Base-by-base conservation (phyloP, 2,888 invertebrate species). In the Cantharis lateralis region DNA sequence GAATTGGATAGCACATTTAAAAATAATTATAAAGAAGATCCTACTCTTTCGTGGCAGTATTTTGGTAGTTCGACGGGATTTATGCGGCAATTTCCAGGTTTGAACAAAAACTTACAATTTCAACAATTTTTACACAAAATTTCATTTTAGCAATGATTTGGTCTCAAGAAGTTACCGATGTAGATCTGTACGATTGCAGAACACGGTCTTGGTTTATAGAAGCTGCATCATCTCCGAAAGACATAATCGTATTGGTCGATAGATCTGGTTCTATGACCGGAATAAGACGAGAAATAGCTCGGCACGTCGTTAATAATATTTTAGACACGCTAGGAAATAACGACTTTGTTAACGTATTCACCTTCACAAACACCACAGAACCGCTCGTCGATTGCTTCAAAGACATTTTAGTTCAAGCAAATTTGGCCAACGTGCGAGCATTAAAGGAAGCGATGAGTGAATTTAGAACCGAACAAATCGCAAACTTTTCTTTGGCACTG, bases 1-100 rank as follows among this genome's bases (percentile, higher is more conserved):
- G 94, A 95, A 82, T 90, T 99, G 83, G 97, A 98, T 87, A 92
- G 93, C 73, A 95, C 94, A 82, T 99, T 98, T 88, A 92, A 93
- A 81, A 93, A 94, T 85, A 98, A 98, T 88, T 95, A 95, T 86
- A 93, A 94, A 86, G 92, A 92, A 77, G 96, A 97, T 88, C 95
- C 96, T 15, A 94, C 96, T 3, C 90, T 98, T 63, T 96, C 96
- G 4, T 99, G 98, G 97, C 99, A 99, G 89, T 98, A 97, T 88
- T 99, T 99, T 88, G 98, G 99, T 80, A 98, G 98, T 87, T 94
- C 98, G 48, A 95, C 96, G 15, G 99, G 99, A 62, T 98, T 99
- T 88, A 96, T 99, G 93, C 91, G 99, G 83, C 96, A 98, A 87
- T 99, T 95, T 89, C 99, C 99, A 83, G 96, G 96, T 95, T 28